Base-by-base conservation (phyloP, 2,797 vertebrate genomes). In the Todus mexicanus region DNA sequence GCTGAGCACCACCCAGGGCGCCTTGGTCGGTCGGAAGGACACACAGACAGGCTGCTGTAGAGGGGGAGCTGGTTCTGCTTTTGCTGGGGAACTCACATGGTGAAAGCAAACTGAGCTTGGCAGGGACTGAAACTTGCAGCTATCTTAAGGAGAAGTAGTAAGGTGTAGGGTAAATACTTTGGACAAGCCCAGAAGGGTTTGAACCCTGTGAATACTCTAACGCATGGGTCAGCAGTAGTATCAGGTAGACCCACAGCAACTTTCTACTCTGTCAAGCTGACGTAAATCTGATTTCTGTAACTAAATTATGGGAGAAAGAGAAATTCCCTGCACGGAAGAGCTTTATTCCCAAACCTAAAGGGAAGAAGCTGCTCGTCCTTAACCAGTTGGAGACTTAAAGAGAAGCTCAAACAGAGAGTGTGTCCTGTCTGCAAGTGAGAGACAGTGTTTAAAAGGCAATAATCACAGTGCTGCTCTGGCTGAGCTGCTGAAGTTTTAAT, bases 171-270 rank as follows among this genome's bases (percentile, higher is more conserved):
- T 64, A 45, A 80, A 7, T 29, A 12, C 37, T 57, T 38, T 48
- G 48, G 48, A 26, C 31, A 78, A 2, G 4, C 40, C 40, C 12
- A 57, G 61, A 19, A 45, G 25, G 18, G 33, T 51, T 74, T 74
- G 57, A 45, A 12, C 12, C 10, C 50, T 14, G 1, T 8, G 33
- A 74, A 45, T 35, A 8, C 25, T 6, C 68, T 37, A 22, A 3
- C 4, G 10, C 0, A 0, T 27, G 14, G 2, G 2, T 64, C 33
- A 29, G 3, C 3, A 21, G 31, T 12, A 38, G n/a, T 42, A 42
- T 37, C 38, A 13, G 7, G 11, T 18, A 51, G 35, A 60, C 27
- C 19, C 42, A 21, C 56, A 81, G 54, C 27, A 88, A 47, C 61
- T 84, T 65, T 73, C 53, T 73, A 5, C 5, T 11, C 33, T 60